These are phyloP conservation scores for Platanista minor DNA, from an alignment of 2,113 vertebrate species.

Conservation along the genomic window DNA sequence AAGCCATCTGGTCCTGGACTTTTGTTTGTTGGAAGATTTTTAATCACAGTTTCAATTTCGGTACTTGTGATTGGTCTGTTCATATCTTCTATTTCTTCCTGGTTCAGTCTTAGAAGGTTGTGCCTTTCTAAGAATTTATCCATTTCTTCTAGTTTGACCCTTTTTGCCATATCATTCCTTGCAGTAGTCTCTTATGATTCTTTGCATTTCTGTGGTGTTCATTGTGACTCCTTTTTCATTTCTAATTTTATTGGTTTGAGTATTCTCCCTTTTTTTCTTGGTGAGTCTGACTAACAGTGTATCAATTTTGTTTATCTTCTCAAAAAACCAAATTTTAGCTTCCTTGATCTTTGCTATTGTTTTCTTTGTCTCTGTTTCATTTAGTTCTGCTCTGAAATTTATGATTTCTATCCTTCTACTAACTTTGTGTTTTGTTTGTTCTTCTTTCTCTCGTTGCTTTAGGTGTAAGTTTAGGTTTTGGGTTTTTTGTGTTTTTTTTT, in stretches of 20 bases:
- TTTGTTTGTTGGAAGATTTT: too few species aligned
- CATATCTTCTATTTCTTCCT: too few species aligned
- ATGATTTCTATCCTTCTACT: background rate
- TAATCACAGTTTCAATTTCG: too few species aligned
- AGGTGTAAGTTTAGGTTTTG: background rate
- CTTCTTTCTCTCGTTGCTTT: background rate
- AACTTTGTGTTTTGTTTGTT: background rate
- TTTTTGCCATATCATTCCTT: too few species aligned
- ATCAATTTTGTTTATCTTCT: background rate
- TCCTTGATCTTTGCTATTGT: background rate
- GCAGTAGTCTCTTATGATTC: too few species aligned
- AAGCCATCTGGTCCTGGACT: background rate
- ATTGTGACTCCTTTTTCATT: too few species aligned
- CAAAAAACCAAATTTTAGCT: background rate
- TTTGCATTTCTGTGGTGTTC: too few species aligned
- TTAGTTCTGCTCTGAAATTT: background rate
- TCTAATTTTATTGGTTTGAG: too few species aligned
- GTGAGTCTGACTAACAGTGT: background rate
- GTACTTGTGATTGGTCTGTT: too few species aligned
- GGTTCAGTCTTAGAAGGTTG: too few species aligned
- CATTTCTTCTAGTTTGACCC: too few species aligned
- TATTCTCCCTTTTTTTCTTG: background rate
- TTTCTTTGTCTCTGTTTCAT: background rate
- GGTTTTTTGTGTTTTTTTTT: background rate
- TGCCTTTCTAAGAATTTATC: too few species aligned